These are phyloP conservation scores for Pseudomyrmex sp. DNA, from an alignment of 1,140 invertebrate genomes.

Conservation along the genomic window DNA sequence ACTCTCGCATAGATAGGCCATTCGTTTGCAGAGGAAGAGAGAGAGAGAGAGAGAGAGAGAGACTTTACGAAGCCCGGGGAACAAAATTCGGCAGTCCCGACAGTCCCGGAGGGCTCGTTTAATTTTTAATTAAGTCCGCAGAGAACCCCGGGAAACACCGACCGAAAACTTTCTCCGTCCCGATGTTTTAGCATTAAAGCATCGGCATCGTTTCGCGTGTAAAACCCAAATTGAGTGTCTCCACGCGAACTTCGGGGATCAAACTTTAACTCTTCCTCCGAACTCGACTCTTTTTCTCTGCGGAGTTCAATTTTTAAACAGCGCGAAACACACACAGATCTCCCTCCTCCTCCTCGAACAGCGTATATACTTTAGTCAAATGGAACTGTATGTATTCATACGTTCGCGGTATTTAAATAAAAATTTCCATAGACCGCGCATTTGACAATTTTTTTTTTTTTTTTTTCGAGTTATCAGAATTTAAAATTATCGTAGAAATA, in stretches of 20 bases:
- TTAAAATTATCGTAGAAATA: too few species aligned
- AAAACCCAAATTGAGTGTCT: conserved; percentile 40
- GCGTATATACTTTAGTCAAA: too few species aligned
- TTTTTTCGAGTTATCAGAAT: too few species aligned
- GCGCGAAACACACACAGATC: neutral
- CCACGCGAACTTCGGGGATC: conserved; percentile 21
- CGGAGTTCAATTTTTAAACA: conserved; percentile 8
- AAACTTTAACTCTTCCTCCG: conserved; percentile 9
- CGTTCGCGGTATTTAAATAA: too few species aligned
- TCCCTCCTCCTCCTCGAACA: too few species aligned
- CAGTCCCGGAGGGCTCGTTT: conserved; percentile 68
- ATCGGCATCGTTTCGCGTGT: conserved; percentile 42
- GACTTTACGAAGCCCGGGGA: conserved; percentile 58
- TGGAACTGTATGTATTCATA: too few species aligned
- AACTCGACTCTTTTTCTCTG: neutral
- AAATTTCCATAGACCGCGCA: too few species aligned
- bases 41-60: neutral
- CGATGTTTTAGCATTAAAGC: conserved; percentile 58
- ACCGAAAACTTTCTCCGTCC: conserved; percentile 55
- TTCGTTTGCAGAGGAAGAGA: conserved; percentile 48
- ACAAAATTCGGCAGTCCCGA: conserved; percentile 65
- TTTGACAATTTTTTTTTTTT: too few species aligned
- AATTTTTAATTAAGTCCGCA: conserved; percentile 73
- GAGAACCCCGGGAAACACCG: conserved; percentile 19
- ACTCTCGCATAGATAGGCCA: conserved; percentile 55